These are phyloP conservation scores for Homalodisca vitripennis DNA, from an alignment of 1,140 invertebrate genomes.

Conservation along the genomic window DNA sequence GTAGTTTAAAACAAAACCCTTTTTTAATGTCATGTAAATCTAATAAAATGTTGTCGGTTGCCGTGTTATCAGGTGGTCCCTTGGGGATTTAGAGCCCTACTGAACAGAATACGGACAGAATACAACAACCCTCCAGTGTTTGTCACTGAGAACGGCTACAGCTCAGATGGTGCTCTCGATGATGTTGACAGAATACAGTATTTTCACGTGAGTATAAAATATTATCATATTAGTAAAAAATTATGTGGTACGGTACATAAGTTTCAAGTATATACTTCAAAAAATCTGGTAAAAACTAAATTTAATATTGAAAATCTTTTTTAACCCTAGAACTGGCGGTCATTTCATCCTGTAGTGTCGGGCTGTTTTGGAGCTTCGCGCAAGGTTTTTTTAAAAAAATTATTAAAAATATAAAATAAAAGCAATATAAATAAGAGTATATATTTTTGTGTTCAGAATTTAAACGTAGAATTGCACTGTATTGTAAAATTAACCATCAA, in stretches of 20 bases:
- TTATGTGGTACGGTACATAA: neutral
- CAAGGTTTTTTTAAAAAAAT: neutral
- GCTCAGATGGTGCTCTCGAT: constrained; percentile 51
- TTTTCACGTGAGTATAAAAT: constrained; percentile 40
- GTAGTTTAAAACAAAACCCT: neutral
- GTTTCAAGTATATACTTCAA: neutral
- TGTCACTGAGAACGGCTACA: constrained; percentile 71
- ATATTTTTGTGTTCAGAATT: too few species aligned
- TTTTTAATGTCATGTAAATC: neutral
- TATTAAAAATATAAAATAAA: too few species aligned
- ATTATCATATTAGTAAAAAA: neutral
- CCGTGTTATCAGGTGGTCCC: constrained; percentile 55
- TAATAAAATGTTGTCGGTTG: too few species aligned
- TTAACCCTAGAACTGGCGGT: neutral
- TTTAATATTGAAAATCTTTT: neutral
- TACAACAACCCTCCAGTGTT: constrained; percentile 63
- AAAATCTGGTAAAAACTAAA: neutral
- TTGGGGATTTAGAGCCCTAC: constrained; percentile 63
- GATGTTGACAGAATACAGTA: constrained; percentile 56
- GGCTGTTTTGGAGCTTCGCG: neutral
- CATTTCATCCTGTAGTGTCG: neutral
- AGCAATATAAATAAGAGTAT: too few species aligned
- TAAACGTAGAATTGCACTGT: too few species aligned
- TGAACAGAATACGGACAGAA: constrained; percentile 60
- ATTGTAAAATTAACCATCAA: too few species aligned